phyloP scores from a whole-genome alignment of 2,113 vertebrate genomes.

The Mirounga angustirostris region DNA sequence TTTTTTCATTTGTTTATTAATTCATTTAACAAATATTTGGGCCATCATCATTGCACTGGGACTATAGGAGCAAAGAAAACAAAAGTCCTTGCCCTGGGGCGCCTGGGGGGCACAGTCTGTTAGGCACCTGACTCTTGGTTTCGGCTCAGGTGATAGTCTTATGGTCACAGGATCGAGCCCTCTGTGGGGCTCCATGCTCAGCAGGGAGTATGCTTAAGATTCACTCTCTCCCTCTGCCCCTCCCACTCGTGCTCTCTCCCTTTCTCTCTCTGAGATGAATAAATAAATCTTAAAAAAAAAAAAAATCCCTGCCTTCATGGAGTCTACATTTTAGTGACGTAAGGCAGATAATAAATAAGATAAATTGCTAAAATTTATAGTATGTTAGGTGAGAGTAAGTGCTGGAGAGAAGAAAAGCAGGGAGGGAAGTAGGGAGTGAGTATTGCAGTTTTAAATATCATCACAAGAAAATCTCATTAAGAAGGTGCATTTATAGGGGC shows the following conservation, averaged over 20 bases:
- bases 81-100: neutral
- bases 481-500: neutral
- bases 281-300: neutral
- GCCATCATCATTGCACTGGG: neutral
- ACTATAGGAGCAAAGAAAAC: neutral
- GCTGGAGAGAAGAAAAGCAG: neutral
- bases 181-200: no score
- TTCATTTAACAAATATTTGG: slow-evolving; percentile 34
- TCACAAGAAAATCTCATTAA: neutral
- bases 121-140: no score
- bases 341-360: neutral
- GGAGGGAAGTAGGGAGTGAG: neutral
- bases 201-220: no score
- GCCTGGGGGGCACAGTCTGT: no score
- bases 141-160: no score
- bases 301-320: neutral
- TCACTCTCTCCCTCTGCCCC: no score
- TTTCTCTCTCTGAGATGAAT: no score
- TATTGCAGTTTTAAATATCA: neutral
- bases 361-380: neutral
- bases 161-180: no score
- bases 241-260: no score
- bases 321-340: neutral
- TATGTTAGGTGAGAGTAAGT: neutral
- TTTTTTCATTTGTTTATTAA: neutral